A percentile compares a stretch with the other conserved stretches of the same genome.
Conservation (phyloP, 2,797 vertebrate genomes). For the Halcyon leucocephala region DNA sequence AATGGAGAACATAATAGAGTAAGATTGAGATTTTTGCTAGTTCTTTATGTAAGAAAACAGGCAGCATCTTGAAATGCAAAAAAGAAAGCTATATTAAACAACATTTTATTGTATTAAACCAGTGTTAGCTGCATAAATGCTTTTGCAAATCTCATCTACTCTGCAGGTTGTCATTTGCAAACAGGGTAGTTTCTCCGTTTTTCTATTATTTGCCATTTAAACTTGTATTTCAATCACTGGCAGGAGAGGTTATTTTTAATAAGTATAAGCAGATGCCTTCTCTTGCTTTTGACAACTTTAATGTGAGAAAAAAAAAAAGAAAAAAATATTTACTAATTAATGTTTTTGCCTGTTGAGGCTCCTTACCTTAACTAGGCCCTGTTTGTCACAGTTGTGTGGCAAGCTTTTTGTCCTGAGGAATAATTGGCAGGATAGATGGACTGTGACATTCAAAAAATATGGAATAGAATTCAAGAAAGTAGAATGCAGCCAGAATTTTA, state of each 20-base stretch:
- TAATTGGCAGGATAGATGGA: conserved; percentile 33
- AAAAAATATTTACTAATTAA: conserved; percentile 26
- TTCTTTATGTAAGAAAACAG: background rate
- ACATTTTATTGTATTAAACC: background rate
- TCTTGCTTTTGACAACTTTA: conserved; percentile 31
- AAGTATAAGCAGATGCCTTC: conserved; percentile 23
- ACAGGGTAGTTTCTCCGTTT: background rate
- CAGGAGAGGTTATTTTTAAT: conserved; percentile 3
- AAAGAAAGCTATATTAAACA: background rate
- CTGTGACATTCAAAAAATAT: conserved; percentile 4
- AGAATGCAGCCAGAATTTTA: conserved; percentile 1
- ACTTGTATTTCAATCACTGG: background rate
- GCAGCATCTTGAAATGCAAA: background rate
- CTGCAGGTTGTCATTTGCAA: background rate
- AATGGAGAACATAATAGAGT: background rate
- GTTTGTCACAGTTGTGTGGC: background rate
- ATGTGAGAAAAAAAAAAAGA: background rate
- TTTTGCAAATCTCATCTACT: background rate
- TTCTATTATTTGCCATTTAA: background rate
- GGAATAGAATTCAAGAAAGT: background rate
- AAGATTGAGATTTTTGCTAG: background rate
- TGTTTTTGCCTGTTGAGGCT: background rate
- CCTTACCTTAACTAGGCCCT: background rate
- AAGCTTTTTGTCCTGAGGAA: conserved; percentile 14
- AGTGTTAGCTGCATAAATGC: background rate